Evolutionary conservation across 2,113 vertebrate species (phyloP).

Genomic region (Carettochelys insculpta): DNA sequence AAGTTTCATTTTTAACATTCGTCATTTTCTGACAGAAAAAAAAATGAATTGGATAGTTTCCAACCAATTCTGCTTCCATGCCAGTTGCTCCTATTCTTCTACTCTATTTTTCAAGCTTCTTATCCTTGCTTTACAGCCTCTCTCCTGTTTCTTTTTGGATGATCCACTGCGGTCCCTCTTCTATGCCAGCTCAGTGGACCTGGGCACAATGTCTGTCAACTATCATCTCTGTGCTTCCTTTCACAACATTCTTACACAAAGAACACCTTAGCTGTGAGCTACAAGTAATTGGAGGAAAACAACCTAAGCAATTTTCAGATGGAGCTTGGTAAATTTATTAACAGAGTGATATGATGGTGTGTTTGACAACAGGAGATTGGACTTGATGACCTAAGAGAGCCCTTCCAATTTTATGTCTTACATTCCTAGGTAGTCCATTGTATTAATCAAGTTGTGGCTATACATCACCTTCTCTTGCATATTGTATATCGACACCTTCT

Average conservation of each 20-base stretch:
- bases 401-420: background rate
- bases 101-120: background rate
- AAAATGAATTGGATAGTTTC: background rate
- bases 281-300: background rate
- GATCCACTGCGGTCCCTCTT: background rate
- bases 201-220: background rate
- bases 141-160: background rate
- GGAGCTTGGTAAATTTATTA: background rate
- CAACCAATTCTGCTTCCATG: background rate
- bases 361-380: background rate
- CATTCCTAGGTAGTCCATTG: background rate
- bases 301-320: background rate
- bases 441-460: background rate
- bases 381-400: background rate
- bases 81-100: fast-evolving
- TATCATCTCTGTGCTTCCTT: background rate
- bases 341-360: background rate
- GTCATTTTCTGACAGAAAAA: background rate
- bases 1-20: background rate
- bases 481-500: background rate
- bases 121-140: background rate
- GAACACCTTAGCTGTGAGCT: conserved; percentile 11
- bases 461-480: background rate
- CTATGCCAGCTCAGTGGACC: background rate
- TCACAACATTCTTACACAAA: conserved; percentile 20